Conservation (phyloP, 2,113 vertebrate species). For the Urocolius indicus region DNA sequence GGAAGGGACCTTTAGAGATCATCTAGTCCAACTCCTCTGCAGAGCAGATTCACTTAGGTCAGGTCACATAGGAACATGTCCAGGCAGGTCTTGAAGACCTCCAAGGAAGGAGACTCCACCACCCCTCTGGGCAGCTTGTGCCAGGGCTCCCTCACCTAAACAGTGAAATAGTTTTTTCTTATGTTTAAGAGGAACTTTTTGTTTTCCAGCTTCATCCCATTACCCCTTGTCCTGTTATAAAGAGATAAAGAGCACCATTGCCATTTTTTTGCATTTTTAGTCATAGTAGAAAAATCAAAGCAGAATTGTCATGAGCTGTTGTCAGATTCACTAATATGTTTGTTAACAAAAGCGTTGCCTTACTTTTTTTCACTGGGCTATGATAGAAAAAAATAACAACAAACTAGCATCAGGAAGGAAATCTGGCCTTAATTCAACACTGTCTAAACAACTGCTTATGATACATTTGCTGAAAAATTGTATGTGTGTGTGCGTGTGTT, state of each 20-base stretch:
- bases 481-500: not conserved
- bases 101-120: too few species aligned
- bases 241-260: not conserved
- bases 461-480: not conserved
- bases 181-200: too few species aligned
- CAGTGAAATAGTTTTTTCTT: too few species aligned
- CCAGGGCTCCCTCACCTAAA: too few species aligned
- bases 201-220: too few species aligned
- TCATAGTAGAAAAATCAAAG: not conserved
- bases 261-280: not conserved
- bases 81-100: too few species aligned
- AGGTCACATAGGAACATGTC: too few species aligned
- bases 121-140: too few species aligned
- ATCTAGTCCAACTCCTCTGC: too few species aligned
- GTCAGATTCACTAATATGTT: not conserved
- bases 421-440: not conserved
- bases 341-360: not conserved
- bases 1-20: too few species aligned
- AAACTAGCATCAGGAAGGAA: not conserved
- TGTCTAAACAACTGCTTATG: not conserved
- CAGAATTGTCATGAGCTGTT: not conserved
- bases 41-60: too few species aligned
- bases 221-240: too few species aligned
- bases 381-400: not conserved
- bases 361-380: not conserved